Percentiles rank a stretch among this genome's conserved stretches.
Conservation (phyloP, 2,113 vertebrate species). For the Phasianus colchicus region DNA sequence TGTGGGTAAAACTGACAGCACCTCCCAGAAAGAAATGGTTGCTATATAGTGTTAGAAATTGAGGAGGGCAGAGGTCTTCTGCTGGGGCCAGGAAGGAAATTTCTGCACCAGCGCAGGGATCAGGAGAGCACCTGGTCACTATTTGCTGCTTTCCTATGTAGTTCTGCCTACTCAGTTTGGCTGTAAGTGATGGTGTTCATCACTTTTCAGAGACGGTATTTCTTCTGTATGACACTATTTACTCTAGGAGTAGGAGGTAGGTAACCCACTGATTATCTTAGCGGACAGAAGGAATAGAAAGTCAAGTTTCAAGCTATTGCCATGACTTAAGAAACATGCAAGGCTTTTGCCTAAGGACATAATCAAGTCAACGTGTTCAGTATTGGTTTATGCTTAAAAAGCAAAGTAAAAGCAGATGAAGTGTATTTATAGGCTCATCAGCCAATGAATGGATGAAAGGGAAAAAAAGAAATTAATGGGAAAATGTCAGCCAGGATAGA, state of each 20-base stretch:
- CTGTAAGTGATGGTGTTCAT: constrained; percentile 29
- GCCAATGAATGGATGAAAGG: constrained; percentile 81
- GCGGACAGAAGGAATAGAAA: constrained; percentile 69
- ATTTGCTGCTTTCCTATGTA: neutral
- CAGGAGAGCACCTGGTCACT: constrained; percentile 17
- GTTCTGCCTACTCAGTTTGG: neutral
- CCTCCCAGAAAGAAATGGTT: neutral
- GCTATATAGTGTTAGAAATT: neutral
- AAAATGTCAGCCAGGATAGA: constrained; percentile 78
- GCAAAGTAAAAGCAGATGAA: constrained; percentile 86
- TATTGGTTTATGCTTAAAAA: constrained; percentile 81
- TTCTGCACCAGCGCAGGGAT: neutral
- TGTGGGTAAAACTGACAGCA: neutral
- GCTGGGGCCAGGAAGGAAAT: neutral
- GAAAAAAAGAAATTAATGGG: constrained; percentile 79
- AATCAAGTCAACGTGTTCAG: constrained; percentile 80
- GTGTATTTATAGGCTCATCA: constrained; percentile 81
- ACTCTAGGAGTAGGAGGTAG: constrained; percentile 32
- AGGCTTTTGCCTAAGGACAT: constrained; percentile 76
- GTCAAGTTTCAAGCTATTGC: constrained; percentile 75
- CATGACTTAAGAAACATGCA: constrained; percentile 71
- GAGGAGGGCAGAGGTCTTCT: constrained; percentile 35
- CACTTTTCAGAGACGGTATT: constrained; percentile 47
- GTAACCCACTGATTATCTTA: constrained; percentile 43
- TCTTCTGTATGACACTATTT: constrained; percentile 61